Conservation (phyloP, 2,888 invertebrate species). For the Dolomedes plantarius region DNA sequence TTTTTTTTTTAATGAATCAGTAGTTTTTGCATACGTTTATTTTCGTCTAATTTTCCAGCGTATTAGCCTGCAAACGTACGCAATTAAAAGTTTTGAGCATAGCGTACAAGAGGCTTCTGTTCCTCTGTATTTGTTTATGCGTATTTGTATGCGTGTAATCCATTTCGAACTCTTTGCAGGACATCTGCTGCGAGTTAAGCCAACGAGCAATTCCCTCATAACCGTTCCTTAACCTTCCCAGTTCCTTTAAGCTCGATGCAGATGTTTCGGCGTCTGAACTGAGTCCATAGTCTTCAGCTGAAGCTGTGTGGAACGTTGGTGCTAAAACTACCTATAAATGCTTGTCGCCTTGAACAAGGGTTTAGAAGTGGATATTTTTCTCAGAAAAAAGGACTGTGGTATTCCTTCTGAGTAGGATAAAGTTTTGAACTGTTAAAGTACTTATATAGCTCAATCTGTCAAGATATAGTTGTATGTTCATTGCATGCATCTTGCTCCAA, state of each 20-base stretch:
- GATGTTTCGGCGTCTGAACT: background rate
- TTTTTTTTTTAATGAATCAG: background rate
- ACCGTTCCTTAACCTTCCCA: constrained; percentile 31
- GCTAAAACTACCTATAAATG: constrained; percentile 39
- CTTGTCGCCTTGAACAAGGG: background rate
- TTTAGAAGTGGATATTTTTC: background rate
- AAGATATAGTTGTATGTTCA: constrained; percentile 29
- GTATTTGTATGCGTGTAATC: too few species aligned
- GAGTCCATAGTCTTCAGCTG: background rate
- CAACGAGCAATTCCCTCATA: too few species aligned
- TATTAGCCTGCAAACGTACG: too few species aligned
- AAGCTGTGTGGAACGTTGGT: constrained; percentile 35
- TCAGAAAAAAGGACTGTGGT: background rate
- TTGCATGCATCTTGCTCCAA: constrained; percentile 18
- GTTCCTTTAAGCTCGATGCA: constrained; percentile 37
- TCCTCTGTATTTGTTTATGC: too few species aligned
- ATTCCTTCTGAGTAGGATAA: background rate
- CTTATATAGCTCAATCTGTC: constrained; percentile 41
- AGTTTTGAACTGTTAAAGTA: constrained; percentile 32
- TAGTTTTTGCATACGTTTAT: background rate
- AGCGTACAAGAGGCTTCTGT: too few species aligned
- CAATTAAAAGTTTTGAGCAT: too few species aligned
- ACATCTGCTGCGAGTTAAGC: too few species aligned
- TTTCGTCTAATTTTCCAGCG: background rate
- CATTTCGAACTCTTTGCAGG: too few species aligned